phyloP scores from a whole-genome alignment of 2,888 invertebrate species.

The Hofmannophila pseudospretella region DNA sequence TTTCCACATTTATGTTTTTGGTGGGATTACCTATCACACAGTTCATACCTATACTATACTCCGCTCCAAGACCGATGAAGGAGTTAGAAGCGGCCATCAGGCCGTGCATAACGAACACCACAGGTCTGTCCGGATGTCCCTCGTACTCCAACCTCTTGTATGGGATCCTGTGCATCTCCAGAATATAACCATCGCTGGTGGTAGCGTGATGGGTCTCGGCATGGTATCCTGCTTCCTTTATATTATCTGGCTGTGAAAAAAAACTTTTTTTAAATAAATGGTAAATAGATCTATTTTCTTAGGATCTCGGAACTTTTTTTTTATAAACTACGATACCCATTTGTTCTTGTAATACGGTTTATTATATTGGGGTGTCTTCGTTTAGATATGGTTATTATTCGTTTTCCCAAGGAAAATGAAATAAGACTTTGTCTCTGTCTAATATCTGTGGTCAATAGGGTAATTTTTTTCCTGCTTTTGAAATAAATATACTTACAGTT shows the following conservation, averaged over 20 bases:
- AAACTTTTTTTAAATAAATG: not conserved
- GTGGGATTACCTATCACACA: no score
- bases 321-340: not conserved
- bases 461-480: no score
- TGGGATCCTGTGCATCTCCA: conserved; percentile 36
- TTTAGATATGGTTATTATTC: no score
- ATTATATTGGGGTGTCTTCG: no score
- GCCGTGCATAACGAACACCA: conserved; percentile 35
- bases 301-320: no score
- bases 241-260: conserved; percentile 26
- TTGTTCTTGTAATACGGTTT: no score
- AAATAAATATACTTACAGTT: not conserved
- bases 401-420: no score
- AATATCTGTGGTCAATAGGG: no score
- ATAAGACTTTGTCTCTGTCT: no score
- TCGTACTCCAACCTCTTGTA: conserved; percentile 16
- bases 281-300: not conserved
- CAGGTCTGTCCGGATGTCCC: conserved; percentile 17
- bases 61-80: conserved; percentile 22
- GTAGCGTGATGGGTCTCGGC: conserved; percentile 26
- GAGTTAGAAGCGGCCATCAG: conserved; percentile 24
- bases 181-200: conserved; percentile 35
- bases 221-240: conserved; percentile 25
- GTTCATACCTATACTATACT: conserved; percentile 26
- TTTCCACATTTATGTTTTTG: no score